Evolutionary conservation across 2,113 vertebrate genomes (phyloP), one percentile per base, ranked within the genome.

Genomic region (Pontoporia blainvillei): DNA sequence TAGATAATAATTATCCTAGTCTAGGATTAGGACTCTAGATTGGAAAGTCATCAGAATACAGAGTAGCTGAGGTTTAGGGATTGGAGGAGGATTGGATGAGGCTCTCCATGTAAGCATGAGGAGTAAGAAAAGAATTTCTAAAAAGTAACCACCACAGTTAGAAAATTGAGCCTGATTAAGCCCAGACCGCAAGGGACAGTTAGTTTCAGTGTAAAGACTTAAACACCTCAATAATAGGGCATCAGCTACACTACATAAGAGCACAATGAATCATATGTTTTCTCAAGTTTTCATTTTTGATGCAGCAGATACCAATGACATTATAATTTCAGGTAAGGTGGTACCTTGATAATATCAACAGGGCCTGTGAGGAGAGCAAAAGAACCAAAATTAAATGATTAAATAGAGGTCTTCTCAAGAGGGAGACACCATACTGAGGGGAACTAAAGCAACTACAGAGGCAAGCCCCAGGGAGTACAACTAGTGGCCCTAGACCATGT

Each of bases 351-450:
- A 91, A 18, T 94, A 89, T 85, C 71, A 89, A 79, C 5, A 83
- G 36, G 44, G 12, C 72, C 76, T 73, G 3, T 94, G 67, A 67
- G 49, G 52, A 91, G 29, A 86, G n/a, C 46, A 54, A 90, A 57
- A 81, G 13, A 95, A 69, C 21, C 12, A 92, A 57, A n/a, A 94
- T 64, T 69, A 92, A 92, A 73, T 34, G 10, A 96, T 82, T 78
- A 92, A 95, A 64, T 27, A 89, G 79, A 93, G 34, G 69, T 71
- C 41, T 93, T 94, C 61, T 90, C 13, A 18, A 90, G 72, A 79
- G 49, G 20, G 13, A 91, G 66, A 66, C 39, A 88, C 25, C n/a
- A 86, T 46, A 66, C 27, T 81, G 64, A 84, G 34, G 23, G 72
- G 61, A 84, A 61, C 44, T 69, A 61, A 89, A 97, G 59, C 31